Conservation (phyloP, 2,888 invertebrate genomes). For the Cinara cedri region DNA sequence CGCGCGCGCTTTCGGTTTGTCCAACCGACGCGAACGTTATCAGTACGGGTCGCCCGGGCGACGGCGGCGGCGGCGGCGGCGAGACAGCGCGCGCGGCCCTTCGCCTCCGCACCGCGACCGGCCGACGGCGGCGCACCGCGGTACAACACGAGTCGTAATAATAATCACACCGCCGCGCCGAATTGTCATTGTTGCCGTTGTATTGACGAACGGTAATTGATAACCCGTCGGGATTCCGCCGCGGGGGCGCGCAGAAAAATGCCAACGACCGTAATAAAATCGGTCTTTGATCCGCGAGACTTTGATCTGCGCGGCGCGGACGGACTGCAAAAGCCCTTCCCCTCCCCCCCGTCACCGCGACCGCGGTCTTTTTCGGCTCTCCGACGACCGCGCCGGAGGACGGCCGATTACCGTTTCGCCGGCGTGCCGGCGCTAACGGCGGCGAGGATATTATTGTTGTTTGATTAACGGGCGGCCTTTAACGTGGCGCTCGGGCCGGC, state of each 20-base stretch:
- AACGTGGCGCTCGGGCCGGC: background rate
- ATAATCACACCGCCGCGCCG: constrained; percentile 30
- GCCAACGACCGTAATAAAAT: constrained; percentile 36
- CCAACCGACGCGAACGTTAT: background rate
- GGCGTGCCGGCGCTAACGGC: background rate
- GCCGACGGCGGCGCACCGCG: no score
- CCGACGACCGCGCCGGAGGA: constrained; percentile 21
- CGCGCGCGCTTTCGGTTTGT: background rate
- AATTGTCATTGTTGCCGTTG: constrained; percentile 1
- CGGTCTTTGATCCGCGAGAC: constrained; percentile 26
- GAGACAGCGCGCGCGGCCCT: no score
- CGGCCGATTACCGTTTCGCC: background rate
- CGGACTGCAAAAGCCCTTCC: background rate
- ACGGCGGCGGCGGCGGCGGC: background rate
- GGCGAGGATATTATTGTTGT: background rate
- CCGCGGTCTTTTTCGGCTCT: background rate
- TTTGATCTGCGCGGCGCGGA: background rate
- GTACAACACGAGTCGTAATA: background rate
- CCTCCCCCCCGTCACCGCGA: no score
- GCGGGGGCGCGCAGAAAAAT: constrained; percentile 2
- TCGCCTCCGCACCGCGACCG: no score
- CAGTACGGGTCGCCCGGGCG: background rate
- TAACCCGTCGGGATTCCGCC: background rate
- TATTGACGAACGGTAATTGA: constrained; percentile 47
- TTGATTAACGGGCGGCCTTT: background rate